phyloP scores from a whole-genome alignment of 2,113 vertebrate genomes.

The Alethe castanea region DNA sequence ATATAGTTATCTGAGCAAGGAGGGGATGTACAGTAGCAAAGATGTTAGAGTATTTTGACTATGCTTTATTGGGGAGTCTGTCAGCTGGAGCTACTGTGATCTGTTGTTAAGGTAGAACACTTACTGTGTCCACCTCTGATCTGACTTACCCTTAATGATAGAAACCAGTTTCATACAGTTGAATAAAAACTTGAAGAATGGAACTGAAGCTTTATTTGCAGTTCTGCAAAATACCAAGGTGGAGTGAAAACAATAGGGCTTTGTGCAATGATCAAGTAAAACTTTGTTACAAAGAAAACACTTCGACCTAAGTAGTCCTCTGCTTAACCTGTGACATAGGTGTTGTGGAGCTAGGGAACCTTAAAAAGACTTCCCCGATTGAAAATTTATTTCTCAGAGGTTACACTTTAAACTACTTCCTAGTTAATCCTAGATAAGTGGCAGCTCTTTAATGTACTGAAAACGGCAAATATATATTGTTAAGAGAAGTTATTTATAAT shows the following conservation, averaged over 20 bases:
- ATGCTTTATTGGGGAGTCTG: conserved; percentile 44
- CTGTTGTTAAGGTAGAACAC: conserved; percentile 52
- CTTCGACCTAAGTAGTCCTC: conserved; percentile 60
- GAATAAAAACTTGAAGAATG: conserved; percentile 70
- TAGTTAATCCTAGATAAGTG: conserved; percentile 76
- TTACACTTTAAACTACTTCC: conserved; percentile 71
- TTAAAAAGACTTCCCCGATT: conserved; percentile 62
- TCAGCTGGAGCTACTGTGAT: conserved; percentile 45
- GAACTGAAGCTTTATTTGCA: conserved; percentile 74
- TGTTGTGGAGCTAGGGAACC: conserved; percentile 62
- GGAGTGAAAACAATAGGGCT: conserved; percentile 69
- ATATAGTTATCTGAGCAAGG: conserved; percentile 17
- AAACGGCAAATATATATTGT: conserved; percentile 80
- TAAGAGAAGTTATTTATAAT: conserved; percentile 82
- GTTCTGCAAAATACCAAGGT: conserved; percentile 67
- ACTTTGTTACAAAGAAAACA: conserved; percentile 62
- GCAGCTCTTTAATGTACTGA: conserved; percentile 79
- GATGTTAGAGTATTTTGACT: conserved; percentile 34
- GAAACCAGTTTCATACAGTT: conserved; percentile 44
- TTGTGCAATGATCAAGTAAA: conserved; percentile 76
- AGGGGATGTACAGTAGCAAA: conserved; percentile 42
- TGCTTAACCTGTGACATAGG: conserved; percentile 59
- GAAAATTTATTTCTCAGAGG: conserved; percentile 47
- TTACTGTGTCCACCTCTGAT: conserved; percentile 65
- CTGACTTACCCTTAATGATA: conserved; percentile 37